Conservation (phyloP, 2,797 vertebrate genomes). For the Pristis pectinata region DNA sequence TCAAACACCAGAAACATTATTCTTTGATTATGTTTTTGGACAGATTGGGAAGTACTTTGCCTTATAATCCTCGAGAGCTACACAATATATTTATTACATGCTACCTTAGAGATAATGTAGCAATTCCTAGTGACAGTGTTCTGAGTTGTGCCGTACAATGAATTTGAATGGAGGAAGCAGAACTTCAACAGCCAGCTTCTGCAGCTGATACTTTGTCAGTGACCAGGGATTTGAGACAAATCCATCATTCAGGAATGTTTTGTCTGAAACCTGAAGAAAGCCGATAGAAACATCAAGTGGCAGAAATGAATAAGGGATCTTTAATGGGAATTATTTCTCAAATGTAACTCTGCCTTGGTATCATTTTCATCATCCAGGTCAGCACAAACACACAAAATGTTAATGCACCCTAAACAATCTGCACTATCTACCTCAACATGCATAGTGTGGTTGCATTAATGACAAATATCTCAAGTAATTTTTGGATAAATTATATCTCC, state of each 20-base stretch:
- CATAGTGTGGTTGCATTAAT: neutral
- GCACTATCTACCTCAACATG: neutral
- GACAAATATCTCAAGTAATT: neutral
- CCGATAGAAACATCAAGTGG: slow-evolving; percentile 4
- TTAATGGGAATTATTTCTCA: slow-evolving; percentile 11
- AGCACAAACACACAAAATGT: neutral
- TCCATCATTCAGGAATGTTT: slow-evolving; percentile 18
- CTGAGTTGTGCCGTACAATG: neutral
- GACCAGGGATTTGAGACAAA: neutral
- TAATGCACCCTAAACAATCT: neutral
- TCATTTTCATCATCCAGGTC: neutral
- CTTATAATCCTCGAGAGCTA: neutral
- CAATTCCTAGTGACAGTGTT: neutral
- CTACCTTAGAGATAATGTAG: neutral
- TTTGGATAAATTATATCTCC: neutral
- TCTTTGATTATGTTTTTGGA: neutral
- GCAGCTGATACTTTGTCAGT: neutral
- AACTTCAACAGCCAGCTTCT: neutral
- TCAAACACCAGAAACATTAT: neutral
- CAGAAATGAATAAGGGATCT: too few relatives aligned
- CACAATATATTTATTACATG: neutral
- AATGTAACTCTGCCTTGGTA: neutral
- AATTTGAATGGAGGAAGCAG: neutral
- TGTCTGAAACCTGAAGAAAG: slow-evolving; percentile 8
- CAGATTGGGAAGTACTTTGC: neutral